Evolutionary conservation across 2,888 invertebrate species (phyloP), one percentile per base, ranked within the genome.

Genomic region (Dryomyza anilis): DNA sequence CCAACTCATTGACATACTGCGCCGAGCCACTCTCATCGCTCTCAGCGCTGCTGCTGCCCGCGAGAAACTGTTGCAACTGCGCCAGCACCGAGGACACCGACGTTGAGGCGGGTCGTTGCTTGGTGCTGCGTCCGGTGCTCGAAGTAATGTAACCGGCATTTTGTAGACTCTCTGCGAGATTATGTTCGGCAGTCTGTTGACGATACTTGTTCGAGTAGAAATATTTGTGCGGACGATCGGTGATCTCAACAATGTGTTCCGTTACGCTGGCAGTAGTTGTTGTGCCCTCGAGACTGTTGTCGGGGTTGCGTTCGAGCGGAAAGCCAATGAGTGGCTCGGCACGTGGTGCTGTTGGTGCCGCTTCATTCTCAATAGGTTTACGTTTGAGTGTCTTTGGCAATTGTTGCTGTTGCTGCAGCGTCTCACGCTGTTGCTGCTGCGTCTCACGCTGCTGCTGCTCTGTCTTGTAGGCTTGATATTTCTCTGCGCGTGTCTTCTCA

Each of bases 171-270:
- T 81, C 81, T 0, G 82, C 78, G 33, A 81, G 66, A 0, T 74
- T 75, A 3, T 70, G 76, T 63, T 81, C 83, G 2, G 77, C 78
- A 0, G 79, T 74, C 56, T 75, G 72, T 19, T 80, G 77, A 0
- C 81, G 76, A 63, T 80, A 82, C 63, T 81, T 81, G 39, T 78
- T 78, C 2, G 81, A 81, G 65, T 74, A 82, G 3, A 78, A 73
- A 64, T 75, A 81, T 61, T 81, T 80, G 0, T 75, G 66, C 0
- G 82, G 75, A 3, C 76, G 73, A 48, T 82, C 81, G 4, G 79
- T 78, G 29, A 75, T 77, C 50, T 73, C 72, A 3, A 75, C 73
- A 2, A 75, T 62, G 43, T 72, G 70, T 56, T 77, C 73, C 2
- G 72, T 72, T 16, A 74, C 68, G 21, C 70, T 72, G 2, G 73